These are phyloP conservation scores for Pammene fasciana DNA, from an alignment of 2,888 invertebrate species.

Conservation along the genomic window DNA sequence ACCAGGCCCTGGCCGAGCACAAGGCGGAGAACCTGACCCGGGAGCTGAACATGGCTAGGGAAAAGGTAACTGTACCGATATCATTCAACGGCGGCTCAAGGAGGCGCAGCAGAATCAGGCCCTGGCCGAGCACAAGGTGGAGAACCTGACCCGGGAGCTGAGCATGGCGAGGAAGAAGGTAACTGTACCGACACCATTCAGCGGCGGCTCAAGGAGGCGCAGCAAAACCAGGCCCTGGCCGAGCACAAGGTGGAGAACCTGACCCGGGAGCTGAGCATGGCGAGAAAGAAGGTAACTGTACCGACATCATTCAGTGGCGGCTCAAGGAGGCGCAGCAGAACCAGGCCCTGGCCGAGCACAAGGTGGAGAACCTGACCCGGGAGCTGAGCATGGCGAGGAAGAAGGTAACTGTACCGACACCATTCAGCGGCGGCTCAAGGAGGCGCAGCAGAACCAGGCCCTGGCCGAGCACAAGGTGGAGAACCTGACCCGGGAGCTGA, in stretches of 20 bases:
- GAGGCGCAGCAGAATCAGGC: constrained; percentile 87
- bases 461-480: constrained; percentile 87
- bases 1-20: constrained; percentile 86
- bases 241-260: constrained; percentile 87
- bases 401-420: constrained; percentile 66
- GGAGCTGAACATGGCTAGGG: constrained; percentile 84
- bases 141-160: constrained; percentile 85
- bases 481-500: constrained; percentile 85
- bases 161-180: constrained; percentile 85
- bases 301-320: constrained; percentile 75
- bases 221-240: constrained; percentile 85
- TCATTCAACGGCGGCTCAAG: constrained; percentile 84
- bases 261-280: constrained; percentile 84
- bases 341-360: constrained; percentile 86
- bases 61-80: constrained; percentile 72
- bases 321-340: constrained; percentile 87
- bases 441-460: constrained; percentile 86
- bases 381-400: constrained; percentile 85
- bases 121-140: constrained; percentile 86
- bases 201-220: constrained; percentile 86
- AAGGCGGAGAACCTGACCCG: constrained; percentile 86
- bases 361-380: constrained; percentile 85
- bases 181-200: constrained; percentile 60
- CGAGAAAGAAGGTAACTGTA: constrained; percentile 82
- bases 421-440: constrained; percentile 85